Percentiles rank a stretch among this genome's conserved stretches.
Conservation (phyloP, 2,888 invertebrate species). For the Diarsia mendica region DNA sequence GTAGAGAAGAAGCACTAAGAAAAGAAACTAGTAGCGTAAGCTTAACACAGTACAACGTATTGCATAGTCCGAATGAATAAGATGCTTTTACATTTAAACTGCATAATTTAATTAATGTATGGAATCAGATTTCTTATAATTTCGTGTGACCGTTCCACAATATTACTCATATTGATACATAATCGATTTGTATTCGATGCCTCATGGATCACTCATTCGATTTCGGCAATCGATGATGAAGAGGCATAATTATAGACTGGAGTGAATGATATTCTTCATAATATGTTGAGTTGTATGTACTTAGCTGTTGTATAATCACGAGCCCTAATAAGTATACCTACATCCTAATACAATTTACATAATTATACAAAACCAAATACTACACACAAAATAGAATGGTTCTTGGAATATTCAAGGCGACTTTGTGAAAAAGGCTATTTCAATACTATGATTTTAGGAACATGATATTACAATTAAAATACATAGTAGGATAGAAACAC, state of each 20-base stretch:
- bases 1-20: no score
- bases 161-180: constrained; percentile 28
- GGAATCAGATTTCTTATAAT: constrained; percentile 1
- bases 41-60: background rate
- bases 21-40: background rate
- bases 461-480: no score
- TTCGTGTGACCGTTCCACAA: constrained; percentile 34
- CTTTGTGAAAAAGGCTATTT: no score
- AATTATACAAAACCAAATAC: no score
- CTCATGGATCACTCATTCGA: constrained; percentile 36
- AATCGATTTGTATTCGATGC: constrained; percentile 47
- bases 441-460: no score
- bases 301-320: background rate
- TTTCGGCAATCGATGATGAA: constrained; percentile 37
- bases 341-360: no score
- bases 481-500: no score
- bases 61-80: background rate
- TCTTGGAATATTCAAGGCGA: no score
- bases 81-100: background rate
- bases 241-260: constrained; percentile 11
- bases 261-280: constrained; percentile 3
- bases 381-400: no score
- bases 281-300: background rate
- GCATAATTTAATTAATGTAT: constrained; percentile 14
- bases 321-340: background rate